Evolutionary conservation across 2,113 vertebrate genomes (phyloP).

Genomic region (Calypte anna): DNA sequence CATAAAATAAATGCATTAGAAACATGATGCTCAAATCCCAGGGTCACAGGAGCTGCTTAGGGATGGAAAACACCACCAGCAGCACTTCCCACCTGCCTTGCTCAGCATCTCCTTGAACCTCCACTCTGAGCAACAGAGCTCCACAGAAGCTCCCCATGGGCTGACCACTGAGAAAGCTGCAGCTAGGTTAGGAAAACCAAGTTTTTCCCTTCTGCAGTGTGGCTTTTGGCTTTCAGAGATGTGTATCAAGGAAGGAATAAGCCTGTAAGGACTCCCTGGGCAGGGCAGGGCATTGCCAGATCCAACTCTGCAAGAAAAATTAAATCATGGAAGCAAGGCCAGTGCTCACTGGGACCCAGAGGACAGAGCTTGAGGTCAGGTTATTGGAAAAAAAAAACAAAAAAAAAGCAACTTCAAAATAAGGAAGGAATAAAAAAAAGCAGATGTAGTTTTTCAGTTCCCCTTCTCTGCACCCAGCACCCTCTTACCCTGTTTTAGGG

Average conservation of each 20-base stretch:
- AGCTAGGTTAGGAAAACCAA: background rate
- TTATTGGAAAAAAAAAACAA: background rate
- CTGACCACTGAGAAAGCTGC: background rate
- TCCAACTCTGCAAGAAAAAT: background rate
- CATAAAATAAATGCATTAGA: background rate
- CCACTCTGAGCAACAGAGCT: background rate
- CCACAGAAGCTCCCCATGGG: background rate
- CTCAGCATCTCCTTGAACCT: background rate
- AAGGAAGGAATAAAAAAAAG: background rate
- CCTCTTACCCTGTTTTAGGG: background rate
- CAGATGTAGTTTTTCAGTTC: background rate
- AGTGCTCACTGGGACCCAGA: fast-evolving
- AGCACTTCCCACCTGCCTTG: background rate
- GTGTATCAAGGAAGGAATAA: fast-evolving
- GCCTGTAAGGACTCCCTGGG: background rate
- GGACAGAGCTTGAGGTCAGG: background rate
- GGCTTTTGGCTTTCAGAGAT: background rate
- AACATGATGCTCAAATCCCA: background rate
- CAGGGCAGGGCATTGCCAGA: background rate
- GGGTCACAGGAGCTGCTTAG: background rate
- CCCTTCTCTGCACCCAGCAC: background rate
- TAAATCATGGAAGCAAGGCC: background rate
- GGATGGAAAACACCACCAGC: background rate
- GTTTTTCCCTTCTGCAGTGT: background rate
- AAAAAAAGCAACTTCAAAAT: background rate